Conservation (phyloP, 2,797 vertebrate genomes). For the Eulemur albifrons region DNA sequence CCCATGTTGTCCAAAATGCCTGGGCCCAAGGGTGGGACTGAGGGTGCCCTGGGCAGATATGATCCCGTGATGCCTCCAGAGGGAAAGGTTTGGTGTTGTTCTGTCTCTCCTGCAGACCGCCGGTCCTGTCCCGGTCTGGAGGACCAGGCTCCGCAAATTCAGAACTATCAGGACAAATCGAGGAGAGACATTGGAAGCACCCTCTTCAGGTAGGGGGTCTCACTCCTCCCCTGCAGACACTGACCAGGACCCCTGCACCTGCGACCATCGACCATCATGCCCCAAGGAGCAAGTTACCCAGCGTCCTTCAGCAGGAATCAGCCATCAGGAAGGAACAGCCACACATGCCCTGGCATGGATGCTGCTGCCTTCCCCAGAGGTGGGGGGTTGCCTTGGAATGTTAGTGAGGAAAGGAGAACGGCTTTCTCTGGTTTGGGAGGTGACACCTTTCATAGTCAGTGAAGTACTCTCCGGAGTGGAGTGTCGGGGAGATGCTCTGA, state of each 20-base stretch:
- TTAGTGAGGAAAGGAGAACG: not conserved
- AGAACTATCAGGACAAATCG: not conserved
- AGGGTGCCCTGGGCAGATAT: not conserved
- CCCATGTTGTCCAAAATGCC: not conserved
- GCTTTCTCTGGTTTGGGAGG: not conserved
- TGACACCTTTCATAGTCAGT: not conserved
- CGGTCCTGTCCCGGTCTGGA: not conserved
- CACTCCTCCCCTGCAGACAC: not conserved
- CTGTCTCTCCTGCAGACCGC: not conserved
- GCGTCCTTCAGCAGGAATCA: not conserved
- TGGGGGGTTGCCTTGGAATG: too few relatives aligned
- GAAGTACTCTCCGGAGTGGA: not conserved
- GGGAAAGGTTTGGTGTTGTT: fast-evolving
- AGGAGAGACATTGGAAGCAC: not conserved
- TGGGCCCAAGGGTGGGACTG: not conserved
- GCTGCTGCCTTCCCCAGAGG: not conserved
- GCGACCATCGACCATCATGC: fast-evolving
- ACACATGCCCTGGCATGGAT: too few relatives aligned
- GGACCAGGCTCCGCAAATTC: not conserved
- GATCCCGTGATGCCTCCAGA: not conserved
- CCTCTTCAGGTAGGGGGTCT: not conserved
- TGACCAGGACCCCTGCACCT: not conserved
- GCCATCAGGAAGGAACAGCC: not conserved
- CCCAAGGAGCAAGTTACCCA: not conserved
- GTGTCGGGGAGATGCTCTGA: not conserved